Evolutionary conservation across 2,888 invertebrate species (phyloP), one percentile per base, ranked within the genome.

Genomic region (Keiferia lycopersicella): DNA sequence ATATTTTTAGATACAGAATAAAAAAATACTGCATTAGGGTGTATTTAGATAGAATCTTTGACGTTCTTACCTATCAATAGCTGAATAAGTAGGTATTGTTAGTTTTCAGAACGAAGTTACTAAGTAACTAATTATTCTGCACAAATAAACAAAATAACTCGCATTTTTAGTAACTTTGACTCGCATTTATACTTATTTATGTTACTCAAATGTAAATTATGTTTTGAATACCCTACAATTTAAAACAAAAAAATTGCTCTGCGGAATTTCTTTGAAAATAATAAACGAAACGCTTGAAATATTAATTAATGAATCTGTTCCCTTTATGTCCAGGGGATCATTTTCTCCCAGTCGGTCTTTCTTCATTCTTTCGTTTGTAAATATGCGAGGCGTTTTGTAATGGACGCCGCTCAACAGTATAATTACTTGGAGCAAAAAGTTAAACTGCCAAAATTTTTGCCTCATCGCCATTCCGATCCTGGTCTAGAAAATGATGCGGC

Each of bases 381-480:
- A 72, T 77, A 84, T 79, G 73, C 77, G 75, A 82, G 79, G 73
- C 77, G 67, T 81, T 78, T 82, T 78, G 72, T 85, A 83, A 86
- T 80, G 74, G 75, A 71, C 68, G 75, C 74, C 71, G 75, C 71
- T 77, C 75, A 74, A 77, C 65, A 69, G 71, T 76, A 76, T 83
- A 86, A 87, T 83, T 85, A 78, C 70, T 71, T 62, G 53, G n/a
- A 45, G 68, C 73, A 80, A 84, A 82, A 86, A 84, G 74, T 68
- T 66, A 67, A 70, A 67, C 67, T 62, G 65, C 72, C 68, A 71
- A 79, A 77, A 82, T 80, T 77, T 81, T 83, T 78, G 78, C 68
- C 73, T 78, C 79, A 76, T 80, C 77, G 73, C 76, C 74, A 81
- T 81, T 79, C 74, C 74, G 71, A 66, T 65, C 73, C 72, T 73